Evolutionary conservation across 2,797 vertebrate genomes (phyloP), one percentile per base, ranked within the genome.

Genomic region (Cyprinodon diabolis): DNA sequence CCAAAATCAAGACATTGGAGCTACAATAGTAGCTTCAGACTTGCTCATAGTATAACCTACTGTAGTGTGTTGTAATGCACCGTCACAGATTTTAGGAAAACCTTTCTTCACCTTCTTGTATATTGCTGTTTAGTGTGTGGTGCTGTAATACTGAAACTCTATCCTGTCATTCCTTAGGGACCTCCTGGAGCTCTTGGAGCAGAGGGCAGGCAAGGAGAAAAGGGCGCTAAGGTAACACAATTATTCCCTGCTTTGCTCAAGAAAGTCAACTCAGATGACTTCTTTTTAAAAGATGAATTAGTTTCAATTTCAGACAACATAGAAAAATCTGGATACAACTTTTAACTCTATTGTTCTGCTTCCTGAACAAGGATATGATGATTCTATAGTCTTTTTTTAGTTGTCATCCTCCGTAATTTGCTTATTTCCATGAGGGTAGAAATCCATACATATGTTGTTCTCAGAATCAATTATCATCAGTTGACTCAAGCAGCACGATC

Each of bases 181-280:
- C 96, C 97, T 82, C 96, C 95, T 11, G 98, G 98, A 83, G 88
- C 95, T 68, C 85, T 94, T 0, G 98, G 98, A 75, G 77, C 97
- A 77, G 98, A 99, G 92, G 98, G 98, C 91, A 96, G 97, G 79
- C 97, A 98, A 95, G 98, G 98, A 78, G 98, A 99, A 94, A 99
- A 99, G 90, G 98, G 98, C 57, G 96, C 97, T 72, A 99, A 99
- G 98, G 98, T 99, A 95, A 93, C 66, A 93, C 66, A 92, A 90
- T 86, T 84, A 80, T 82, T 89, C 74, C 78, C 74, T 78, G 81
- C 71, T 70, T 66, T 9, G 5, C 74, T 67, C 73, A 81, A 73
- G 63, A 71, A 66, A 84, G 80, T 83, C n/a, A 0, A 65, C 72
- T 86, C 78, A 87, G 80, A 83, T 71, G 66, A 70, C 79, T 68